Conservation (phyloP, 2,888 invertebrate genomes). For the Drepanosiphum platanoidis region DNA sequence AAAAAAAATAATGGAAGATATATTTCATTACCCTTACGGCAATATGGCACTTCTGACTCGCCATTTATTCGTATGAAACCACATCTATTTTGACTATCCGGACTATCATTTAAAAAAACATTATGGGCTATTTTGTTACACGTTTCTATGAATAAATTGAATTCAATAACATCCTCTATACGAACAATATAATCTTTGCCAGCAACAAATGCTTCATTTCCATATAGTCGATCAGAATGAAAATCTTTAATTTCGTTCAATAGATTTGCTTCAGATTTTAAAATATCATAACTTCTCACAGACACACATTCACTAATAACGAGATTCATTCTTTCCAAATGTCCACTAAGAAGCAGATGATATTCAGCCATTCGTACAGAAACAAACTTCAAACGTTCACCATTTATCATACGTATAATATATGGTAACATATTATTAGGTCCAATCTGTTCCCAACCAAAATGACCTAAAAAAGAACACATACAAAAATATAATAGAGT, state of each 20-base stretch:
- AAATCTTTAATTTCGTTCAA: conserved; percentile 92
- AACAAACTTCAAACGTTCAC: conserved; percentile 80
- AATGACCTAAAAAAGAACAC: conserved; percentile 70
- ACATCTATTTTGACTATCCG: conserved; percentile 75
- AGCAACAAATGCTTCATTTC: conserved; percentile 86
- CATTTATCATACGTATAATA: conserved; percentile 75
- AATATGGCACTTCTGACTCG: conserved; percentile 92
- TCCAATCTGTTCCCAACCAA: conserved; percentile 91
- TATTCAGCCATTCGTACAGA: conserved; percentile 94
- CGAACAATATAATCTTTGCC: conserved; percentile 90
- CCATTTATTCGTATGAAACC: conserved; percentile 92
- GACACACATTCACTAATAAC: conserved; percentile 92
- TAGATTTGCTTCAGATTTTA: conserved; percentile 87
- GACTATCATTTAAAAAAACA: too few species aligned
- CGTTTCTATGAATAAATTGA: conserved; percentile 88
- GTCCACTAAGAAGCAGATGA: conserved; percentile 88
- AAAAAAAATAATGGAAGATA: conserved; percentile 92
- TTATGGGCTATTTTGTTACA: conserved; percentile 74
- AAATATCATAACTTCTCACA: conserved; percentile 92
- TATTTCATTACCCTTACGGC: conserved; percentile 82
- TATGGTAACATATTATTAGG: conserved; percentile 89
- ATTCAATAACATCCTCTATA: conserved; percentile 86
- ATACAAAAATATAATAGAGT: neutral
- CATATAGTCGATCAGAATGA: conserved; percentile 91
- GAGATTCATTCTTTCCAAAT: conserved; percentile 86